Percentiles rank a stretch among this genome's conserved stretches.
Evolutionary conservation across 1,140 invertebrate species (phyloP).

Genomic region (Scaptodrosophila lebanonensis): DNA sequence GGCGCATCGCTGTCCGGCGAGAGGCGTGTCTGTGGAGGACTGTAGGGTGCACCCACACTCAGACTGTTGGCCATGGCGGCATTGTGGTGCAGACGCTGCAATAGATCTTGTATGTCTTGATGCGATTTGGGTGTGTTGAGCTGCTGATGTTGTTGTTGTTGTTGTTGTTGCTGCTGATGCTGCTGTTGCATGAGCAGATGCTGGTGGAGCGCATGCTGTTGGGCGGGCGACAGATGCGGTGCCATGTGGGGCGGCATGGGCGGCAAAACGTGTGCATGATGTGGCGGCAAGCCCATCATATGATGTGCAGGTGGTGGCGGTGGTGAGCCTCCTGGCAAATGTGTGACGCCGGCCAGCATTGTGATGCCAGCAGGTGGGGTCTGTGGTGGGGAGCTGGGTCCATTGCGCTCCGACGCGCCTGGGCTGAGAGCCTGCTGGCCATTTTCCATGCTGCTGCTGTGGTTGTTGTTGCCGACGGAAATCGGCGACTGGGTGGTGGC

Average conservation of each 20-base stretch:
- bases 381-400: constrained; percentile 65
- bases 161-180: constrained; percentile 34
- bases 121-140: constrained; percentile 54
- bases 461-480: constrained; percentile 42
- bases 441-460: constrained; percentile 15
- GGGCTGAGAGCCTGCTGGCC: constrained; percentile 31
- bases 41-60: constrained; percentile 21
- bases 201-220: constrained; percentile 64
- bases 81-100: constrained; percentile 67
- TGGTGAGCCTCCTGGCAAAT: neutral
- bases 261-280: constrained; percentile 20
- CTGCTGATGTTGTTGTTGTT: constrained; percentile 11
- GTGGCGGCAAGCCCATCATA: constrained; percentile 47
- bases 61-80: constrained; percentile 47
- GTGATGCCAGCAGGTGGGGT: constrained; percentile 53
- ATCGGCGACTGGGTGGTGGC: constrained; percentile 47
- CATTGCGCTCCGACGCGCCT: constrained; percentile 44
- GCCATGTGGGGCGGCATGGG: constrained; percentile 41
- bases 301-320: constrained; percentile 52
- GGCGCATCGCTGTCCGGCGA: constrained; percentile 50
- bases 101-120: constrained; percentile 67
- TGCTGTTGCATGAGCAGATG: constrained; percentile 59
- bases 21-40: constrained; percentile 65
- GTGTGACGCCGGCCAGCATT: constrained; percentile 35
- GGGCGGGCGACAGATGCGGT: constrained; percentile 57